These are phyloP conservation scores for Perizoma flavofasciatum DNA, from an alignment of 2,888 invertebrate genomes.

Conservation along the genomic window DNA sequence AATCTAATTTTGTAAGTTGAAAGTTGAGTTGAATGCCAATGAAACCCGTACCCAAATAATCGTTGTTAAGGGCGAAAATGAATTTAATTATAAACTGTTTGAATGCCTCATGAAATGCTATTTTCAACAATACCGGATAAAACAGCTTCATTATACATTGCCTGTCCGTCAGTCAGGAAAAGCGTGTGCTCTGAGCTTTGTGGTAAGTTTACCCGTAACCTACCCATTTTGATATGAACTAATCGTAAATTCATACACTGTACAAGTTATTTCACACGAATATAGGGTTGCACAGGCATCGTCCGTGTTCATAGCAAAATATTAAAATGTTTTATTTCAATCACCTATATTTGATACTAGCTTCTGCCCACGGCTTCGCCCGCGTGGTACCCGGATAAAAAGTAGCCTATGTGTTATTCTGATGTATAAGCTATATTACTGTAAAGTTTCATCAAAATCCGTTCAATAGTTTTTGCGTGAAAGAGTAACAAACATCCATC, in stretches of 20 bases:
- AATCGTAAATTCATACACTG: slow-evolving; percentile 17
- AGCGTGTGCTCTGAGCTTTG: slow-evolving; percentile 3
- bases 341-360: no score
- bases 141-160: slow-evolving; percentile 36
- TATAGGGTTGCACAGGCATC: slow-evolving; percentile 5
- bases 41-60: slow-evolving; percentile 1
- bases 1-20: no score
- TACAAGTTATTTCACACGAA: no score
- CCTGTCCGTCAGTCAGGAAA: slow-evolving; percentile 31
- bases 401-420: no score
- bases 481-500: no score
- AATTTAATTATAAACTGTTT: slow-evolving; percentile 16
- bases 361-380: no score
- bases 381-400: no score
- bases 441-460: no score
- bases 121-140: slow-evolving; percentile 29
- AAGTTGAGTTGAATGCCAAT: not conserved
- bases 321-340: no score
- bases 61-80: slow-evolving; percentile 1
- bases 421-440: no score
- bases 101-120: slow-evolving; percentile 23
- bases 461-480: no score
- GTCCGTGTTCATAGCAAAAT: no score
- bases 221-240: slow-evolving; percentile 14
- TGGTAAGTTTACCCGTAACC: slow-evolving; percentile 21